Evolutionary conservation across 2,113 vertebrate genomes (phyloP).

Genomic region (Apteryx owenii): DNA sequence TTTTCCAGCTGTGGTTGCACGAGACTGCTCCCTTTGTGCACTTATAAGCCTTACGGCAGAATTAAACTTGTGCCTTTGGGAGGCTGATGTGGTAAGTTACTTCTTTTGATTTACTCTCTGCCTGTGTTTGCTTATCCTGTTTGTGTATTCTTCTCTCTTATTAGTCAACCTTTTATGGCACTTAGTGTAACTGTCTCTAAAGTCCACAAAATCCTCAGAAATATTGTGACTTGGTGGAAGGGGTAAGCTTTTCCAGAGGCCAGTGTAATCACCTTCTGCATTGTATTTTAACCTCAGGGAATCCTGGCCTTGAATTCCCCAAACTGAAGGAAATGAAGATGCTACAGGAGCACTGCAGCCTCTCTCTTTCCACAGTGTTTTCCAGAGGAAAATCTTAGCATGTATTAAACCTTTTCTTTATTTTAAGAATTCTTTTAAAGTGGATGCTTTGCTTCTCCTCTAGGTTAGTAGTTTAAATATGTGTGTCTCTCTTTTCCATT

Average conservation of each 20-base stretch:
- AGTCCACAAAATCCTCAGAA: background rate
- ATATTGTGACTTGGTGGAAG: background rate
- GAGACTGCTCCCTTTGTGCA: background rate
- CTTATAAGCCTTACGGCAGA: background rate
- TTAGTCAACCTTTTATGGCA: background rate
- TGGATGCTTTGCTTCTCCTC: background rate
- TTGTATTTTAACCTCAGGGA: slow-evolving; percentile 6
- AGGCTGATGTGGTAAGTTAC: background rate
- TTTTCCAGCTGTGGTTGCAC: background rate
- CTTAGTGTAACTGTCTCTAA: background rate
- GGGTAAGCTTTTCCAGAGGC: background rate
- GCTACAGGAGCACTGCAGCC: background rate
- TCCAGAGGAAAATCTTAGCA: background rate
- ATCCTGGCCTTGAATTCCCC: background rate
- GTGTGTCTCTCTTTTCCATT: background rate
- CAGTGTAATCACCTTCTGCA: background rate
- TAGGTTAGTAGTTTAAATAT: background rate
- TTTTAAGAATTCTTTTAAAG: background rate
- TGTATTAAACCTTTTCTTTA: background rate
- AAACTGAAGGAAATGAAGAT: background rate
- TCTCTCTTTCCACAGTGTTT: background rate
- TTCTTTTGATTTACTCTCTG: background rate
- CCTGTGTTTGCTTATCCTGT: background rate
- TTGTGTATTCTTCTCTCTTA: background rate
- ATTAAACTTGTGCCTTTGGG: background rate